Evolutionary conservation across 64 coral and sea anemone genomes (phyloP).

Genomic region (Anthopleura sola): DNA sequence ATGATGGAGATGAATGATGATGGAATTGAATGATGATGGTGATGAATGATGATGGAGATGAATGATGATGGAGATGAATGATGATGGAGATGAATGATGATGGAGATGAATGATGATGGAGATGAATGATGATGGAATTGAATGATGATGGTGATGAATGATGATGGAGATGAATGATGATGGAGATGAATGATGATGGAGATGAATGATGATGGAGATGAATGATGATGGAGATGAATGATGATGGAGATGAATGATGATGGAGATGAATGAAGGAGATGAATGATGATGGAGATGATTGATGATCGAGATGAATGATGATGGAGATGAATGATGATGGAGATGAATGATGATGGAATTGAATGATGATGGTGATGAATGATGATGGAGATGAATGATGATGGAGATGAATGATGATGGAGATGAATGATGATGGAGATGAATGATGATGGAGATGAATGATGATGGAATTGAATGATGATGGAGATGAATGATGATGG

Average conservation of each 20-base stretch:
- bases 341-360: background rate
- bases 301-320: background rate
- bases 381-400: background rate
- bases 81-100: background rate
- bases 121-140: background rate
- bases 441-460: background rate
- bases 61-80: background rate
- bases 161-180: background rate
- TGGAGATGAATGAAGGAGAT: background rate
- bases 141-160: background rate
- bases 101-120: no score
- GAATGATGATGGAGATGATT: background rate
- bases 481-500: background rate
- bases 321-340: background rate
- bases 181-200: background rate
- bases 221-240: background rate
- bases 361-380: background rate
- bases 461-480: background rate
- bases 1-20: background rate
- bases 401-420: no score
- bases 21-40: background rate
- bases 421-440: background rate
- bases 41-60: background rate
- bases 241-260: background rate
- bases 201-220: background rate